Evolutionary conservation across 2,797 vertebrate species (phyloP), one percentile per base, ranked within the genome.

Genomic region (Protonibea diacanthus): DNA sequence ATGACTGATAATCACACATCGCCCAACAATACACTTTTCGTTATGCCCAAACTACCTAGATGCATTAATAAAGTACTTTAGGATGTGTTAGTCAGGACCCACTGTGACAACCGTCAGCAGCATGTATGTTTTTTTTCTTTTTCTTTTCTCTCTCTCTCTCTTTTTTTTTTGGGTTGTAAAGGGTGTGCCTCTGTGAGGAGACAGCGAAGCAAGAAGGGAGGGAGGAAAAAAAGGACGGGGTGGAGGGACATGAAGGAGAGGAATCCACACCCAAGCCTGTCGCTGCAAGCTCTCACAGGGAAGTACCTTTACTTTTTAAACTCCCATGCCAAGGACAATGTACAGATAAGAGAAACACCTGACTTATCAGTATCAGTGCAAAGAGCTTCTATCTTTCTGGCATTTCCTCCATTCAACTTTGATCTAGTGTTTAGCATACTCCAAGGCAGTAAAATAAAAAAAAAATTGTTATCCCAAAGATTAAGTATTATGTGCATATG

Each of bases 221-320:
- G 82, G 87, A 76, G 68, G 40, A 21, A 52, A 76, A 86, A 78
- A 90, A 69, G 71, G 72, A 79, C 65, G 65, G 82, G 84, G 88
- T 29, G 80, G 85, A 89, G 85, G 83, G 82, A 82, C 66, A 78
- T 78, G 73, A 83, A 83, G 71, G 69, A 81, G 83, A 85, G 62
- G 73, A 83, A 91, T 94, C 92, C 92, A 94, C 94, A 93, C 93
- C 92, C 94, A 91, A 90, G 74, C 69, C 71, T 82, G 82, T 86
- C 74, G 74, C 86, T 88, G 80, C 74, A 71, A 38, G 77, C 81
- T 81, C 38, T 66, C 61, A 68, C 4, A 76, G 74, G 64, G 74
- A 86, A 82, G 76, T 77, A 83, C 25, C 78, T 85, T 84, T 61
- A 86, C 72, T 53, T 84, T 83, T 85, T 81, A 62, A 86, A 86